Evolutionary conservation across 2,888 invertebrate genomes (phyloP).

Genomic region (Drosophila kanekoi): DNA sequence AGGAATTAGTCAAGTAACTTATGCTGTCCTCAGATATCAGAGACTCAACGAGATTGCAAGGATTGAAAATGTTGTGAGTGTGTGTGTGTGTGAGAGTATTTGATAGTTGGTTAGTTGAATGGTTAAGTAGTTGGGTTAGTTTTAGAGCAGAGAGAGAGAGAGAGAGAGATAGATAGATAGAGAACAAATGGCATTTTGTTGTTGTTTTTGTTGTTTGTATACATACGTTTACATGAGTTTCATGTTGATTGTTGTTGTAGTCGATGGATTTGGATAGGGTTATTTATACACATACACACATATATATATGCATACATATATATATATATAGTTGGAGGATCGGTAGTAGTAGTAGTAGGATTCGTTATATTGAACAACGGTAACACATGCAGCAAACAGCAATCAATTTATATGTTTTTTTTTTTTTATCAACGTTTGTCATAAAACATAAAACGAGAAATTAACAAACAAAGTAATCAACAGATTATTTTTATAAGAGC

Average conservation of each 20-base stretch:
- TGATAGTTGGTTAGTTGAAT: conserved; percentile 10
- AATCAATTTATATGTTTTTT: conserved; percentile 62
- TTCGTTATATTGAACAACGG: conserved; percentile 44
- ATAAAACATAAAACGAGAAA: conserved; percentile 66
- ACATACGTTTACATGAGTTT: conserved; percentile 82
- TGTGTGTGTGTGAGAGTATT: neutral
- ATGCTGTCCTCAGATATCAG: conserved; percentile 85
- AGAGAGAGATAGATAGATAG: conserved; percentile 18
- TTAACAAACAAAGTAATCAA: conserved; percentile 60
- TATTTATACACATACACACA: conserved; percentile 24
- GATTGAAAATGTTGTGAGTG: conserved; percentile 19
- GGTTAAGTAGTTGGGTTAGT: conserved; percentile 8
- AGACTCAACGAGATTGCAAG: conserved; percentile 40
- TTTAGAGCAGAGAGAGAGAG: conserved; percentile 1
- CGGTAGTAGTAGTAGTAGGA: conserved; percentile 44
- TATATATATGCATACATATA: conserved; percentile 8
- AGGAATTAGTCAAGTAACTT: conserved; percentile 86
- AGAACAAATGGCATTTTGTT: conserved; percentile 19
- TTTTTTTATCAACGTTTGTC: conserved; percentile 46
- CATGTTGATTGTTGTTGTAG: conserved; percentile 60
- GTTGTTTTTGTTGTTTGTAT: conserved; percentile 51
- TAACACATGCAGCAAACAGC: conserved; percentile 65
- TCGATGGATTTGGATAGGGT: conserved; percentile 54
- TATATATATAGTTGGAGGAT: conserved; percentile 24
- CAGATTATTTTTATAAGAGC: conserved; percentile 38